phyloP scores from a whole-genome alignment of 2,797 vertebrate species.

The Chrosomus eos region DNA sequence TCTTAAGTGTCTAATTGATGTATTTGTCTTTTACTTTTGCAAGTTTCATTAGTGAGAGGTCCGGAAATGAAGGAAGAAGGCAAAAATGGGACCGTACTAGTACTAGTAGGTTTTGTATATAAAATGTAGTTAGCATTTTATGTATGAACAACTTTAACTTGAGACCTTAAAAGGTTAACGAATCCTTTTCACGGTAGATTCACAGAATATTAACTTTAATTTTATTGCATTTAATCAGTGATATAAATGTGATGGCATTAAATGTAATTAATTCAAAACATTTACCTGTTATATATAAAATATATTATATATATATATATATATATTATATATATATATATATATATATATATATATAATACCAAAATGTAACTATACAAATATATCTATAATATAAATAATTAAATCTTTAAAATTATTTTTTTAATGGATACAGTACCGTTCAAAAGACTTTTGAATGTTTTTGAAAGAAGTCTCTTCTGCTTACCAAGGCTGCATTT shows the following conservation, averaged over 20 bases:
- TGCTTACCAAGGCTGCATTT: too few species aligned
- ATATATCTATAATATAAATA: neutral
- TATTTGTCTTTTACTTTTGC: neutral
- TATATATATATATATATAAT: too few species aligned
- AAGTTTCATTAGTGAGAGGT: neutral
- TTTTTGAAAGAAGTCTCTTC: neutral
- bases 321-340: too few species aligned
- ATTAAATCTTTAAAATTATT: neutral
- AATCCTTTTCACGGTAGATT: neutral
- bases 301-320: too few species aligned
- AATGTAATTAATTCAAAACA: neutral
- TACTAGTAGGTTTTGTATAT: neutral
- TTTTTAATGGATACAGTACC: too few species aligned
- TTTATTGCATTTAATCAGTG: neutral
- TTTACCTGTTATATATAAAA: too few species aligned
- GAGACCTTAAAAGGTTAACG: neutral
- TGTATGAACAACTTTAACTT: neutral
- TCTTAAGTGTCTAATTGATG: conserved; percentile 13
- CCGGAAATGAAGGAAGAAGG: neutral
- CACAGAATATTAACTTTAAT: neutral
- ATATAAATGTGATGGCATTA: neutral
- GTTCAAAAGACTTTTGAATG: too few species aligned
- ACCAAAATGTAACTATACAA: neutral
- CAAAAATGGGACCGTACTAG: neutral
- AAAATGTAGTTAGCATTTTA: neutral